phyloP scores from a whole-genome alignment of 2,113 vertebrate species.

The Promerops cafer region DNA sequence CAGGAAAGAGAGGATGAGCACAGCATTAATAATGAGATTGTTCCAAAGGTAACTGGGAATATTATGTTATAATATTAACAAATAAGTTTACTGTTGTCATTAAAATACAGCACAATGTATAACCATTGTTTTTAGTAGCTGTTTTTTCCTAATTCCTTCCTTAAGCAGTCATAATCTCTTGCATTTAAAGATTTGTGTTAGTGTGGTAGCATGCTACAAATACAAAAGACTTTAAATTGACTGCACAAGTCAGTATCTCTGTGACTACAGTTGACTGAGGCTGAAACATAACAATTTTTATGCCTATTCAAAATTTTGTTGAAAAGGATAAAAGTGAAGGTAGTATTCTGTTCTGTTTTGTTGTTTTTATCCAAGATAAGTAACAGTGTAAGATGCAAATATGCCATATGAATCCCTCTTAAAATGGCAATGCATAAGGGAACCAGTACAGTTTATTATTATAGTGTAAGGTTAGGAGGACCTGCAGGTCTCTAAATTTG shows the following conservation, averaged over 20 bases:
- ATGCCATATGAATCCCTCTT: neutral
- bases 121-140: neutral
- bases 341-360: neutral
- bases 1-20: neutral
- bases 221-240: neutral
- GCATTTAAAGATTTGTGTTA: neutral
- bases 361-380: neutral
- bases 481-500: neutral
- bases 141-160: neutral
- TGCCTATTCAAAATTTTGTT: neutral
- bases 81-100: neutral
- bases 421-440: neutral
- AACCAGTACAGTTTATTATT: neutral
- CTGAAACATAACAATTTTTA: neutral
- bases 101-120: neutral
- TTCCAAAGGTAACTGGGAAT: neutral
- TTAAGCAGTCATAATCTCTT: neutral
- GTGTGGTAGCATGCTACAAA: neutral
- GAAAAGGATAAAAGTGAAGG: neutral
- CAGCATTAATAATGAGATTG: neutral
- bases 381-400: neutral
- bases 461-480: neutral
- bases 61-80: neutral
- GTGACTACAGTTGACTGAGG: neutral
- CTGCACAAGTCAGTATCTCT: neutral